Evolutionary conservation across 2,797 vertebrate species (phyloP).

Genomic region (Cossypha dichroa): DNA sequence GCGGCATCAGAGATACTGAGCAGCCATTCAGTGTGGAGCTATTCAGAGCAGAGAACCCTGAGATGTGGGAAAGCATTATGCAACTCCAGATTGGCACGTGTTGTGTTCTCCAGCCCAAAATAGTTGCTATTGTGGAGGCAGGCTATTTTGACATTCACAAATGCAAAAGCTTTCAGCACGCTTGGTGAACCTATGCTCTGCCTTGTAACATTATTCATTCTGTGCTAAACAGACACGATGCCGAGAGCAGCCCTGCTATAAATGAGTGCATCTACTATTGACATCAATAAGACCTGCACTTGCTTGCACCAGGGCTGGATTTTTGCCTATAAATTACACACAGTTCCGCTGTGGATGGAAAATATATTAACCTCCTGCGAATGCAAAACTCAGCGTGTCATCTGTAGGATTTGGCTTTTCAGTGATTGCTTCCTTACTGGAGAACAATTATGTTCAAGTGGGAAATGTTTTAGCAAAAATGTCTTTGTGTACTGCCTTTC

Average conservation of each 20-base stretch:
- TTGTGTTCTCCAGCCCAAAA: constrained; percentile 54
- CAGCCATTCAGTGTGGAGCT: constrained; percentile 33
- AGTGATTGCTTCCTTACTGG: constrained; percentile 14
- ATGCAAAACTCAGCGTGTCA: not conserved
- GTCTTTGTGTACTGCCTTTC: not conserved
- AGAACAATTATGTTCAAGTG: not conserved
- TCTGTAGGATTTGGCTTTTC: constrained; percentile 19
- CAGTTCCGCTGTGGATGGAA: not conserved
- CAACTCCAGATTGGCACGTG: constrained; percentile 17
- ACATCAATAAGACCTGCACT: constrained; percentile 33
- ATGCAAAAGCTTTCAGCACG: constrained; percentile 37
- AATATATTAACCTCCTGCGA: constrained; percentile 27
- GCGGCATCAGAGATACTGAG: constrained; percentile 14
- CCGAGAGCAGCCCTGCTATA: not conserved
- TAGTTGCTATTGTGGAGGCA: constrained; percentile 57
- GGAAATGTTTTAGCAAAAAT: constrained; percentile 15
- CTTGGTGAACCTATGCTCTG: constrained; percentile 1
- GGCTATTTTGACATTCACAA: constrained; percentile 45
- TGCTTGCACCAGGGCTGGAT: constrained; percentile 3
- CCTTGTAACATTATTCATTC: constrained; percentile 11
- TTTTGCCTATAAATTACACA: constrained; percentile 38
- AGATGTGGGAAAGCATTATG: constrained; percentile 50
- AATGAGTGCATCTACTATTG: constrained; percentile 36
- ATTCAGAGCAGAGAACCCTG: constrained; percentile 9
- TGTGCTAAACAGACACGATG: not conserved